phyloP scores from a whole-genome alignment of 2,888 invertebrate genomes.

The Epirrhoe alternata region DNA sequence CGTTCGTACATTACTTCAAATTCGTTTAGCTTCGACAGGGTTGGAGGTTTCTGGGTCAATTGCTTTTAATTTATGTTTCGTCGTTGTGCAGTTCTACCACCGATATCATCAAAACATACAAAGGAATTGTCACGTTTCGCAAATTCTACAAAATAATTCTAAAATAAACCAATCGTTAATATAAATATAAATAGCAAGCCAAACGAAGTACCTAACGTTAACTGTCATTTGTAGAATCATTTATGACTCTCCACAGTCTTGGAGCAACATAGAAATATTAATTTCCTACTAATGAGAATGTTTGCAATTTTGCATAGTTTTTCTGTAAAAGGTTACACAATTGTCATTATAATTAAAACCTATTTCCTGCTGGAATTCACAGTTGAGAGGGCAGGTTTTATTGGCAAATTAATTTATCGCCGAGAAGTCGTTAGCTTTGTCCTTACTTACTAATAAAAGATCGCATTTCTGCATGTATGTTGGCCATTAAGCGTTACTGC shows the following conservation, averaged over 20 bases:
- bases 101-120: slow-evolving; percentile 6
- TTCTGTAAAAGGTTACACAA: slow-evolving; percentile 52
- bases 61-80: slow-evolving; percentile 37
- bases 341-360: slow-evolving; percentile 54
- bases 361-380: slow-evolving; percentile 49
- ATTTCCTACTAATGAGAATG: slow-evolving; percentile 33
- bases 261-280: slow-evolving; percentile 20
- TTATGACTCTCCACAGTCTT: slow-evolving; percentile 32
- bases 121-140: background rate
- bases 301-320: slow-evolving; percentile 54
- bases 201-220: slow-evolving; percentile 10
- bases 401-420: slow-evolving; percentile 63
- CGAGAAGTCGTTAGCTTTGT: slow-evolving; percentile 59
- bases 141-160: background rate
- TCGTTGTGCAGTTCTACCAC: slow-evolving; percentile 22
- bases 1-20: slow-evolving; percentile 54
- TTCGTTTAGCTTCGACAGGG: slow-evolving; percentile 53
- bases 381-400: slow-evolving; percentile 50
- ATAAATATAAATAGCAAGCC: background rate
- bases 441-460: slow-evolving; percentile 52
- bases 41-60: slow-evolving; percentile 55
- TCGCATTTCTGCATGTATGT: slow-evolving; percentile 55
- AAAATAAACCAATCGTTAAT: background rate
- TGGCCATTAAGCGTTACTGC: slow-evolving; percentile 59
- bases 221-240: slow-evolving; percentile 28